These are phyloP conservation scores for Geopemphigus sp. DNA, from an alignment of 1,140 invertebrate species.

Conservation along the genomic window DNA sequence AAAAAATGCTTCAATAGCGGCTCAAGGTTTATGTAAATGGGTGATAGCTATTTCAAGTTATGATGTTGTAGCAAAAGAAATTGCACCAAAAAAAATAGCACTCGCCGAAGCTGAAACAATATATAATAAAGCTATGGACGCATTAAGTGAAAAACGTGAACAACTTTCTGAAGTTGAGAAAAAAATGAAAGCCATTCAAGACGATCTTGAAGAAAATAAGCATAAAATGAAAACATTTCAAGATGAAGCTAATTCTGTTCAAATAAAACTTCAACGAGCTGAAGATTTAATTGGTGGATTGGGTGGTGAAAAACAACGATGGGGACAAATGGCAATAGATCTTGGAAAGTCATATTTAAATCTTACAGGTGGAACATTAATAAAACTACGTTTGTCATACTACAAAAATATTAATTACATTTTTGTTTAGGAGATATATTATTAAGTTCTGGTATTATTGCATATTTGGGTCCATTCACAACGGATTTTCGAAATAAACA, in stretches of 20 bases:
- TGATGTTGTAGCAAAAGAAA: constrained; percentile 84
- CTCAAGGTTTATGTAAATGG: constrained; percentile 85
- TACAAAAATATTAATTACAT: constrained; percentile 29
- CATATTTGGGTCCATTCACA: constrained; percentile 89
- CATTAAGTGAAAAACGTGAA: constrained; percentile 71
- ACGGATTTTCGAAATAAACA: constrained; percentile 70
- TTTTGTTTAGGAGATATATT: constrained; percentile 72
- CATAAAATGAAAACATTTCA: constrained; percentile 50
- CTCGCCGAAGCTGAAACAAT: constrained; percentile 73
- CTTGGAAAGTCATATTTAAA: constrained; percentile 65
- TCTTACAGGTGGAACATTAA: constrained; percentile 55
- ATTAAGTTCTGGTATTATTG: constrained; percentile 82
- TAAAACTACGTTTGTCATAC: neutral
- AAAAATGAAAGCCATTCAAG: constrained; percentile 65
- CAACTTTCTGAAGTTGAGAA: constrained; percentile 73
- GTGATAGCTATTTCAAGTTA: constrained; percentile 90
- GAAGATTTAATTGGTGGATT: constrained; percentile 87
- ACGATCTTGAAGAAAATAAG: constrained; percentile 55
- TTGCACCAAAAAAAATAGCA: constrained; percentile 79
- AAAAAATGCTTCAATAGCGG: constrained; percentile 71
- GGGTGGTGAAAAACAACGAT: constrained; percentile 77
- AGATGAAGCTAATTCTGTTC: constrained; percentile 81
- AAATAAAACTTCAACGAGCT: constrained; percentile 85
- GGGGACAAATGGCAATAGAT: constrained; percentile 74
- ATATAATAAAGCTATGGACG: constrained; percentile 67